Percentiles rank a stretch among this genome's conserved stretches.
Conservation (phyloP, 2,888 invertebrate species). For the Boloria selene region DNA sequence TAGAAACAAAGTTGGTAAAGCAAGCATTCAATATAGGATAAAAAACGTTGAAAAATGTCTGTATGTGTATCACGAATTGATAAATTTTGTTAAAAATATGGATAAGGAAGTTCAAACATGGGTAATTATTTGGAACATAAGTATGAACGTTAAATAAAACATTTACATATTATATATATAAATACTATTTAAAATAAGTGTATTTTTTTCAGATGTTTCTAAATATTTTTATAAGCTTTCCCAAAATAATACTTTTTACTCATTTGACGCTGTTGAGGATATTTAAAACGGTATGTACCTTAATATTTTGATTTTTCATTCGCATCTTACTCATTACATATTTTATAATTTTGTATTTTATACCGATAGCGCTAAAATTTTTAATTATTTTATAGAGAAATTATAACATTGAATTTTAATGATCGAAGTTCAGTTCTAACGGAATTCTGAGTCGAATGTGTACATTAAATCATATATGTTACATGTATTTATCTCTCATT, state of each 20-base stretch:
- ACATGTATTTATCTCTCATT: background rate
- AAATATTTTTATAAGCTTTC: conserved; percentile 11
- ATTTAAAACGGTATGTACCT: background rate
- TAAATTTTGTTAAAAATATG: conserved; percentile 16
- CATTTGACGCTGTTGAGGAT: background rate
- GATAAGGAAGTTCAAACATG: conserved; percentile 12
- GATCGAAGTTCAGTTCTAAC: too few relatives aligned
- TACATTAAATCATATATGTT: too few relatives aligned
- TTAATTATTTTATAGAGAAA: too few relatives aligned
- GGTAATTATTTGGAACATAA: background rate
- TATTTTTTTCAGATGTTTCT: conserved; percentile 7
- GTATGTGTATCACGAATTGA: background rate
- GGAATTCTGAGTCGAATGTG: too few relatives aligned
- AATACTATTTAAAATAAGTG: background rate
- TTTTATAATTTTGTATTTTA: too few relatives aligned
- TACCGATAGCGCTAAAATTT: too few relatives aligned
- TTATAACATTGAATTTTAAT: too few relatives aligned
- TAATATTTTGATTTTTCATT: background rate
- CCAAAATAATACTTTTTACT: conserved; percentile 4
- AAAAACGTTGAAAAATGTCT: conserved; percentile 10
- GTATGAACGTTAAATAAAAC: too few relatives aligned
- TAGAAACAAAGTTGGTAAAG: conserved; percentile 13
- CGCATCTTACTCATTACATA: too few relatives aligned
- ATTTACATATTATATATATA: background rate
- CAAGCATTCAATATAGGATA: conserved; percentile 9